Evolutionary conservation across 2,113 vertebrate genomes (phyloP).

Genomic region (Eira barbara): DNA sequence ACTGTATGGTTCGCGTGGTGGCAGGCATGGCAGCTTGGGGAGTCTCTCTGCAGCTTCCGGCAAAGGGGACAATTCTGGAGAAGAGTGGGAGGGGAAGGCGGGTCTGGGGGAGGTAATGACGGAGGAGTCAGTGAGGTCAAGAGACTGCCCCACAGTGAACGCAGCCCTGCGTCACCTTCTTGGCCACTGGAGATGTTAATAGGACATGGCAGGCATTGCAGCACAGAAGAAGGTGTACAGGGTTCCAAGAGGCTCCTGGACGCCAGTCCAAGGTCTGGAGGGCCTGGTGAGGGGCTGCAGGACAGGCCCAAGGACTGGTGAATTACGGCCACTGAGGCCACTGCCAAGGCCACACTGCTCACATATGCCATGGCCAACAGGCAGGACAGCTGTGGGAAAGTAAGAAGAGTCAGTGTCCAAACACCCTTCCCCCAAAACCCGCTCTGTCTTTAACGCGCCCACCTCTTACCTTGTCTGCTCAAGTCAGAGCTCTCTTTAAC

Average conservation of each 20-base stretch:
- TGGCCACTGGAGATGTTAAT: conserved; percentile 68
- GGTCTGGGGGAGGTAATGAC: conserved; percentile 55
- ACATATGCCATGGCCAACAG: conserved; percentile 93
- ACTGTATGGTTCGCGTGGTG: conserved; percentile 81
- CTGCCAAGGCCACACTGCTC: conserved; percentile 90
- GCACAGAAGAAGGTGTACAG: conserved; percentile 22
- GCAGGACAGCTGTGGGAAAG: conserved; percentile 89
- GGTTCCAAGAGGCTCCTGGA: conserved; percentile 42
- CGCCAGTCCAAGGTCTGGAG: conserved; percentile 34
- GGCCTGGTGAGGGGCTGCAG: conserved; percentile 38
- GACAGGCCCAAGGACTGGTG: conserved; percentile 85
- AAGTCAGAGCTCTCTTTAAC: neutral
- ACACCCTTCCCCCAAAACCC: neutral
- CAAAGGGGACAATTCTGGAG: conserved; percentile 78
- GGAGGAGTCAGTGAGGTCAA: conserved; percentile 85
- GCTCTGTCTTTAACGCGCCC: neutral
- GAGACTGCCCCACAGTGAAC: conserved; percentile 87
- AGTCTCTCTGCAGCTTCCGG: conserved; percentile 70
- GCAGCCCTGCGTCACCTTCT: conserved; percentile 70
- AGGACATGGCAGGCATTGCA: conserved; percentile 54
- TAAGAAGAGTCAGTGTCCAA: neutral
- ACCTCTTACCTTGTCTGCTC: neutral
- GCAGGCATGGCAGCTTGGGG: conserved; percentile 73
- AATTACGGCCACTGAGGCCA: conserved; percentile 86
- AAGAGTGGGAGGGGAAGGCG: conserved; percentile 45